Base-by-base conservation (phyloP, 1,140 invertebrate species). In the Drosophila pectinifera region DNA sequence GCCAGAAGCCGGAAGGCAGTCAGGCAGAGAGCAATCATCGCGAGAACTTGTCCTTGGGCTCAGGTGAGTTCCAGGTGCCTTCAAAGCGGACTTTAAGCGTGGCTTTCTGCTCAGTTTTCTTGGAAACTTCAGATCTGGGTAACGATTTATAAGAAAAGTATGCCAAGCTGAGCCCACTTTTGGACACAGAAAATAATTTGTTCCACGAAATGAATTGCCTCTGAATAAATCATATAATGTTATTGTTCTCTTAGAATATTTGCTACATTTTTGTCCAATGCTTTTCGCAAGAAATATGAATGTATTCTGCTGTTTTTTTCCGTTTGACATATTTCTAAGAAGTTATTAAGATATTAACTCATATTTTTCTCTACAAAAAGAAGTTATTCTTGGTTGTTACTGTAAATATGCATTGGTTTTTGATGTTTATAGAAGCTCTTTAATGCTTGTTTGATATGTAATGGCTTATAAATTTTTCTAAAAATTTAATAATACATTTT, bases 1-100 rank as follows among this genome's bases (percentile, higher is more conserved):
- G 73, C 80, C 61, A 55, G 36, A 51, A 36, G 73, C 80, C 61
- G 58, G 36, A 51, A 36, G 73, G 51, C 34, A 39, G 24, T 22
- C 69, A 39, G 51, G 63, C 70, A 64, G 24, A 41, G 36, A 16
- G 24, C 34, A 41, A 39, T 53, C 49, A 53, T 53, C 49, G 18
- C 49, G 31, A 36, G 36, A 42, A 55, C 18, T 42, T 57, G 46
- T 54, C 49, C 49, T 13, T 53, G 49, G 18, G 4, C n/a, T 10
- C 4, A n/a, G 18, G 31, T 10, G n/a, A 4, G 18, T 34, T 20
- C 26, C 6, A 8, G 26, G 43, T 24, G 16, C 8, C 5, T 13
- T 28, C 46, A 28, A 13, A 26, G 16, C 20, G 48, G 16, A 34
- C 31, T 13, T 34, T 34, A 13, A 13, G 4, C 31, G 3, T 13